Evolutionary conservation across 2,113 vertebrate genomes (phyloP), one percentile per base, ranked within the genome.

Genomic region (Seriola quinqueradiata): DNA sequence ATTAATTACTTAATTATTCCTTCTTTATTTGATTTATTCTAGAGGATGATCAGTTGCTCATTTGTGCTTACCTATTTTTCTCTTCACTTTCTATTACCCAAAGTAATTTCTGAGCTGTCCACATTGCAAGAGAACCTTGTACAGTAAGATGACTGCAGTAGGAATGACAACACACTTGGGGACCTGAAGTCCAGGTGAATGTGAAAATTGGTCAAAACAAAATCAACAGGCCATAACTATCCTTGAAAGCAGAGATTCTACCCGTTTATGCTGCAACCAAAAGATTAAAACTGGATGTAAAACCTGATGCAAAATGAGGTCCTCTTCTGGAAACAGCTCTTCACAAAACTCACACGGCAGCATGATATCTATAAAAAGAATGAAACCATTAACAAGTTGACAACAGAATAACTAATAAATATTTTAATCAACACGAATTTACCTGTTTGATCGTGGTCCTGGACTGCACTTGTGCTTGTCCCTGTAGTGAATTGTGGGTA

Each of bases 341-440:
- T 99, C 98, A 70, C 98, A 99, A 71, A 99, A 99, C 85, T 99
- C 98, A 81, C 98, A 99, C 0, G 98, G 98, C 88, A 99, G 76
- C 96, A 97, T 96, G 82, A 92, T 94, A 64, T 96, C 95, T 10
- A 40, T 13, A 23, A 70, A 71, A 75, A 70, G 1, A 46, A 70
- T 40, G 1, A 42, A 67, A 66, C 10, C 1, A 59, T 82, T 13
- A 76, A 69, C 14, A 75, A 76, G 64, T 14, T 6, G 25, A 34
- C 11, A 44, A 46, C 10, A 38, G 5, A 73, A 25, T 48, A 36
- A 57, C 5, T 64, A 21, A 0, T 23, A 75, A 28, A 32, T 54
- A 23, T 38, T 48, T 1, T 19, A 42, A 54, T 16, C 16, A 23
- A 19, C 8, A 40, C 2, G 5, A 5, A 52, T 72, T 44, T 72